These are phyloP conservation scores for Ceratina japonica DNA, from an alignment of 1,140 invertebrate species.

Conservation along the genomic window DNA sequence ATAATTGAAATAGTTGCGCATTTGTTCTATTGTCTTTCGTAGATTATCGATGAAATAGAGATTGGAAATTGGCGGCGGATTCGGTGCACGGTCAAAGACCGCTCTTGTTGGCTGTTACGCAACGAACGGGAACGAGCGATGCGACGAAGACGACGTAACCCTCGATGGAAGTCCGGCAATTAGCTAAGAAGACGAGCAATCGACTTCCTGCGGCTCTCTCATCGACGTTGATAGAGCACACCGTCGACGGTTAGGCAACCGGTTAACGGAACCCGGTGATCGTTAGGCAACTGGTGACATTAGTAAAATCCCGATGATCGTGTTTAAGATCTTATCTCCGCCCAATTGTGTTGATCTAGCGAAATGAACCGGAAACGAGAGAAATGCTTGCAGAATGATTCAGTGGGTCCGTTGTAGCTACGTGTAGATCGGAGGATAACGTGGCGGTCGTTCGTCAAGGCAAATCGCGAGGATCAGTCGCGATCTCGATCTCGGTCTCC, in stretches of 20 bases:
- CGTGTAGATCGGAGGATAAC: too few species aligned
- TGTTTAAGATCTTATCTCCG: too few species aligned
- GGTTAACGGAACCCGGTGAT: constrained; percentile 30
- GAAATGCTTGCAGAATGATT: too few species aligned
- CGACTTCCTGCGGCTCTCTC: constrained; percentile 51
- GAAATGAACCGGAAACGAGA: too few species aligned
- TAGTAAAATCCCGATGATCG: too few species aligned
- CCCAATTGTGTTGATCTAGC: too few species aligned
- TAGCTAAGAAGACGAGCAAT: constrained; percentile 57
- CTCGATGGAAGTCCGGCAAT: constrained; percentile 40
- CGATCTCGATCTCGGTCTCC: constrained; percentile 11
- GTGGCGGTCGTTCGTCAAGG: too few species aligned
- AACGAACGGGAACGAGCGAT: background rate
- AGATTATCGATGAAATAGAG: too few species aligned
- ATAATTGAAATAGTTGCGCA: background rate
- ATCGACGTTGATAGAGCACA: constrained; percentile 40
- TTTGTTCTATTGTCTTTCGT: background rate
- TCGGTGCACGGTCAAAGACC: constrained; percentile 16
- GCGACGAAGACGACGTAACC: constrained; percentile 13
- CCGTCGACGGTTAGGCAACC: constrained; percentile 55
- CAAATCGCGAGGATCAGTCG: constrained; percentile 4
- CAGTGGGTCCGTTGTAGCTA: too few species aligned
- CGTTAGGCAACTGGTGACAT: constrained; percentile 41
- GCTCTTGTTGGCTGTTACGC: constrained; percentile 4
- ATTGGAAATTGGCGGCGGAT: background rate